Conservation (phyloP, 2,797 vertebrate genomes). For the Cyprinella venusta region DNA sequence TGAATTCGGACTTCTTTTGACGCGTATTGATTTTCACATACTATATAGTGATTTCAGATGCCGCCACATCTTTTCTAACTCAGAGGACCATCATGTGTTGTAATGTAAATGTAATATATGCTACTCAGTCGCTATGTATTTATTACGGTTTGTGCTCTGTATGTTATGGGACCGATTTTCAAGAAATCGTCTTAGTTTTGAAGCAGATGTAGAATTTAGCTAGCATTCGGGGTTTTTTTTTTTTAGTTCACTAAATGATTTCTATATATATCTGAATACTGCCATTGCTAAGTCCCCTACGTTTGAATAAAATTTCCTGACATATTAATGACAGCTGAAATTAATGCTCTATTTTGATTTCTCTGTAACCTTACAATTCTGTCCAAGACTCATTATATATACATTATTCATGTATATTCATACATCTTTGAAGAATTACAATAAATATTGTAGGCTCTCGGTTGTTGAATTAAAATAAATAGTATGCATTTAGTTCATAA, state of each 20-base stretch:
- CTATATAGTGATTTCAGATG: too few species aligned
- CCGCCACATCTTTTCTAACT: neutral
- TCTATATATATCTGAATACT: neutral
- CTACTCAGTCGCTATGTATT: neutral
- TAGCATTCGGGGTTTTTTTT: neutral
- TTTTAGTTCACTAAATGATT: neutral
- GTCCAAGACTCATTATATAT: neutral
- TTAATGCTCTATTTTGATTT: neutral
- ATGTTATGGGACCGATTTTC: neutral
- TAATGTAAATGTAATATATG: constrained; percentile 13
- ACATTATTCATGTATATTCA: too few species aligned
- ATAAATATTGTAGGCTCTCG: neutral
- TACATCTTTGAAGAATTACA: neutral
- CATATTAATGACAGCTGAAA: neutral
- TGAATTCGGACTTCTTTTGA: too few species aligned
- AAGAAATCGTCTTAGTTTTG: constrained; percentile 5
- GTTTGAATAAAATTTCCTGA: neutral
- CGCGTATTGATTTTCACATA: too few species aligned
- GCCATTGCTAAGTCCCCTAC: neutral
- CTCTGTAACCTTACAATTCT: neutral
- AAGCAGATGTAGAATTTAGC: neutral
- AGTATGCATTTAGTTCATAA: neutral
- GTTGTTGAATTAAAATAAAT: neutral
- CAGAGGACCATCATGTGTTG: neutral
- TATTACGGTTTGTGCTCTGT: constrained; percentile 14